Evolutionary conservation across 2,113 vertebrate genomes (phyloP).

Genomic region (Struthidea cinerea): DNA sequence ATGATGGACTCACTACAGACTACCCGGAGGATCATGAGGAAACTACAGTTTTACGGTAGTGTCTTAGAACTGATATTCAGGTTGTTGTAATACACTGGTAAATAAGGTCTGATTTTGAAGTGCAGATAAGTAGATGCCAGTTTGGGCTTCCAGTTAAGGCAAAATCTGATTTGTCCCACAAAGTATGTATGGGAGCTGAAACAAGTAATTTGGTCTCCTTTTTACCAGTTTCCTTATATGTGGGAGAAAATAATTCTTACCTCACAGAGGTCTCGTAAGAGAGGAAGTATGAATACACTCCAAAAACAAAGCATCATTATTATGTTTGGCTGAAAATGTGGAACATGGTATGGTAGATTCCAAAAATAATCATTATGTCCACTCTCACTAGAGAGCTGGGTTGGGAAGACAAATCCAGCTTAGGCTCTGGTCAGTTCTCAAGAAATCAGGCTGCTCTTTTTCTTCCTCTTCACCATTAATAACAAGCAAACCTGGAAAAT

Average conservation of each 20-base stretch:
- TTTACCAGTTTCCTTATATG: not conserved
- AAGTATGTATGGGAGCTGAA: not conserved
- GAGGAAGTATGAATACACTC: not conserved
- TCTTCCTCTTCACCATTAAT: not conserved
- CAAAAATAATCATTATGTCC: constrained; percentile 11
- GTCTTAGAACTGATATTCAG: not conserved
- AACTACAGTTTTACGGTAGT: not conserved
- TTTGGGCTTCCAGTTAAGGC: not conserved
- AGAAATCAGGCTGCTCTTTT: constrained; percentile 1
- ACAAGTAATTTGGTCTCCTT: not conserved
- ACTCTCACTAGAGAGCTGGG: not conserved
- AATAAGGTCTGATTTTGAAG: not conserved
- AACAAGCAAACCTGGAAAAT: not conserved
- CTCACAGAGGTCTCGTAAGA: not conserved
- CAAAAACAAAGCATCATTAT: not conserved
- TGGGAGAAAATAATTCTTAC: not conserved
- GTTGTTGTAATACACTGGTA: not conserved
- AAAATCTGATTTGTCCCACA: not conserved
- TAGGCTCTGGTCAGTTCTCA: not conserved
- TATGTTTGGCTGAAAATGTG: constrained; percentile 24
- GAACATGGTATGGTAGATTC: not conserved
- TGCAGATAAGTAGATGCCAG: not conserved
- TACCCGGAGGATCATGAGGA: not conserved
- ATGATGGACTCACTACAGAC: not conserved
- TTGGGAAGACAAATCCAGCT: not conserved